Conservation (phyloP, 2,113 vertebrate species). For the Calyptommatus sinebrachiatus region DNA sequence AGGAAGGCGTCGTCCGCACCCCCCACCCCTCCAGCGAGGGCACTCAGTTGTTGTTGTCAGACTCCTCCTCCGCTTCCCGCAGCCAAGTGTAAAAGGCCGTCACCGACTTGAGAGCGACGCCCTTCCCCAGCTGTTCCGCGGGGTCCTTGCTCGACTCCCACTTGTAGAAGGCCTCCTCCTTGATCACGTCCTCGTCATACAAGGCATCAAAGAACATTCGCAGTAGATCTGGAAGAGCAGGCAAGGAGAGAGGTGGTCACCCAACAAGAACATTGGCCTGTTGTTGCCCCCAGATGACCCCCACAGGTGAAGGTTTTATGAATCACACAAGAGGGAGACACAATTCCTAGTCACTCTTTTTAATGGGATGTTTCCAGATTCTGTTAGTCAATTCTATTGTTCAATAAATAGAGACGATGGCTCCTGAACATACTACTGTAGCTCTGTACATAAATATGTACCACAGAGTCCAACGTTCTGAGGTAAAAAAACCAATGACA, state of each 20-base stretch:
- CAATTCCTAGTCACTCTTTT: too few species aligned
- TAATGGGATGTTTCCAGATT: too few species aligned
- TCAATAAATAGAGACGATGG: too few species aligned
- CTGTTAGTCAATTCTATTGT: too few species aligned
- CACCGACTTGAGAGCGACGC: constrained; percentile 95
- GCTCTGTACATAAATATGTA: too few species aligned
- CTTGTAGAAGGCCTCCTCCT: constrained; percentile 95
- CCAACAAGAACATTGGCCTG: background rate
- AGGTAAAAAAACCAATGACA: too few species aligned
- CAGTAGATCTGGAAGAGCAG: constrained; percentile 79
- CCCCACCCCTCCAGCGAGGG: constrained; percentile 46
- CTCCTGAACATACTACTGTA: too few species aligned
- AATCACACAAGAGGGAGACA: background rate
- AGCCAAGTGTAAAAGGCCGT: constrained; percentile 98
- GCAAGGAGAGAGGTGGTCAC: background rate
- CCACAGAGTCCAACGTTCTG: too few species aligned
- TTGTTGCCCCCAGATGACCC: background rate
- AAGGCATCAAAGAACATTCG: constrained; percentile 93
- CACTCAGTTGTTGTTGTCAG: constrained; percentile 93
- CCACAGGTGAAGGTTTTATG: background rate
- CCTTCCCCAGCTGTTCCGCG: constrained; percentile 92
- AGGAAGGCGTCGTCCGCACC: constrained; percentile 8
- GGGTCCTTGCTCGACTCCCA: constrained; percentile 97
- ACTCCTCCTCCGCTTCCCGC: constrained; percentile 89
- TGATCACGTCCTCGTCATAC: constrained; percentile 94